Base-by-base conservation (phyloP, 2,888 invertebrate genomes). In the Andrena camellia region DNA sequence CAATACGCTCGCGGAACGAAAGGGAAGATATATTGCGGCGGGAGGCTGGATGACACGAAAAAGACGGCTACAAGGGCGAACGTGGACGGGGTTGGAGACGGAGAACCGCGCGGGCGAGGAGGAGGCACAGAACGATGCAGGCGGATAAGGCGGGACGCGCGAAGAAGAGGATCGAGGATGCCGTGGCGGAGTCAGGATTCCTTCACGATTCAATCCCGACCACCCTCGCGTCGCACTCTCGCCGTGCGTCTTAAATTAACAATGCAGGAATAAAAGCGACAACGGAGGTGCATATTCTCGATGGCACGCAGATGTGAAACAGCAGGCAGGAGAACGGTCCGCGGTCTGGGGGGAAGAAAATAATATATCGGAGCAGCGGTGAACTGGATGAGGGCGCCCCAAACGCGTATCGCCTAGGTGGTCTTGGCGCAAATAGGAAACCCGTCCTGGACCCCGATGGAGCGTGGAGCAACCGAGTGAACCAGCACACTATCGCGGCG, bases 381-480 rank as follows among this genome's bases (percentile, higher is more conserved):
- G 66, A 80, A 78, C 75, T 70, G 59, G 75, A 75, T 59, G 81
- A 81, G 74, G 67, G 52, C 13, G 50, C 42, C 78, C 76, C 66
- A 84, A 87, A 85, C 80, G 79, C 86, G 73, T 78, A 71, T 76
- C 87, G 85, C 75, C 80, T 77, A 81, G 83, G 78, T 85, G 85
- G 83, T 83, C 81, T 75, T 67, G 62, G 78, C 72, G 80, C 86
- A 68, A 80, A 82, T 86, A 77, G 88, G 82, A 85, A 87, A 86
- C 83, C 69, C 88, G 81, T 86, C 85, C 63, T 54, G 87, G 80
- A 64, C 74, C 70, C 72, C 78, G 78, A 79, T 70, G 78, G 74
- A 85, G 77, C 64, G 57, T 64, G 60, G 74, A 68, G 75, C 64
- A 54, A 60, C 74, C 59, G 48, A 35, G 59, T 59, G 60, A 17